A percentile compares a stretch with the other conserved stretches of the same genome.
Evolutionary conservation across 2,888 invertebrate genomes (phyloP).

Genomic region (Eumerus sabulonum): DNA sequence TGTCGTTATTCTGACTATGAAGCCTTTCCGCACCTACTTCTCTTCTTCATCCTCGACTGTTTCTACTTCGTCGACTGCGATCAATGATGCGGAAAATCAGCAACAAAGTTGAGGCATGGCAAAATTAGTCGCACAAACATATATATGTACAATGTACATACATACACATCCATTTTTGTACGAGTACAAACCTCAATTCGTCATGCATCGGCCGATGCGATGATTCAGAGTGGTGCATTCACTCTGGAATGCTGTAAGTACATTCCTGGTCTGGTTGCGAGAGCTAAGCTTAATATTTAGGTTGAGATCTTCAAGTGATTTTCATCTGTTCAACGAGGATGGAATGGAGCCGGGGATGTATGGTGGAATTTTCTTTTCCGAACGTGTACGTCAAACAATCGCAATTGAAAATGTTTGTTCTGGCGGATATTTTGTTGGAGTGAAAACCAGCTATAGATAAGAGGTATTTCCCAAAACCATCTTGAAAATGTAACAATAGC

Average conservation of each 20-base stretch:
- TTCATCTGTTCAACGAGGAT: constrained; percentile 23
- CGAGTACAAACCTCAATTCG: constrained; percentile 37
- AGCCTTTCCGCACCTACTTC: constrained; percentile 28
- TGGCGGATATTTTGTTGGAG: too few species aligned
- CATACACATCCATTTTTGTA: too few species aligned
- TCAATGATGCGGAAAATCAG: constrained; percentile 62
- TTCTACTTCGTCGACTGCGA: constrained; percentile 13
- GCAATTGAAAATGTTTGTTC: not conserved
- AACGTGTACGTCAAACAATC: constrained; percentile 13
- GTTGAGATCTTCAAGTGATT: constrained; percentile 47
- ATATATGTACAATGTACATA: not conserved
- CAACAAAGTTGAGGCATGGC: constrained; percentile 63
- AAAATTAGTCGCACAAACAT: constrained; percentile 47
- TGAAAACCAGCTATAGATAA: too few species aligned
- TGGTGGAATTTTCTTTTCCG: not conserved
- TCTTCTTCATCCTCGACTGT: too few species aligned
- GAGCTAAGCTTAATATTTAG: constrained; percentile 50
- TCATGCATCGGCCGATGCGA: constrained; percentile 54
- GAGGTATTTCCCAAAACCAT: not conserved
- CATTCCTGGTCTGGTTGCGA: constrained; percentile 34
- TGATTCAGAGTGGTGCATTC: constrained; percentile 36
- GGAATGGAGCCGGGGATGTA: too few species aligned
- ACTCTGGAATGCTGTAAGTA: constrained; percentile 42
- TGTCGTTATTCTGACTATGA: constrained; percentile 25
- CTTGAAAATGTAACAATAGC: not conserved